Percentiles rank a stretch among this genome's conserved stretches.
phyloP scores from a whole-genome alignment of 2,113 vertebrate species.

The Gymnocephalus cernua region DNA sequence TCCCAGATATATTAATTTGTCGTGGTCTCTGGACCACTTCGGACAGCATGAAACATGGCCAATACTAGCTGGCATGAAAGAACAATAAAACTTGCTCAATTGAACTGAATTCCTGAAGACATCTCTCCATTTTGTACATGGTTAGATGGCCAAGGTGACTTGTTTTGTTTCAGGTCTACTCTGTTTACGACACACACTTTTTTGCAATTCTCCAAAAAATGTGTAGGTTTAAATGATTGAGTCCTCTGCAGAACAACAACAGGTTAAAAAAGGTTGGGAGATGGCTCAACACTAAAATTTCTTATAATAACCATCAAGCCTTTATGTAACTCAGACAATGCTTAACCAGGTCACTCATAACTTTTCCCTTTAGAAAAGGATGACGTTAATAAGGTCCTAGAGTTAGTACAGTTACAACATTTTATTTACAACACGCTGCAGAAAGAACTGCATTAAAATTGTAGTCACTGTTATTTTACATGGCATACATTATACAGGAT shows the following conservation, averaged over 20 bases:
- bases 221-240: not conserved
- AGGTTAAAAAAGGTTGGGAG: not conserved
- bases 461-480: not conserved
- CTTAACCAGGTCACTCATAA: constrained; percentile 15
- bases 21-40: too few relatives aligned
- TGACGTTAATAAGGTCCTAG: not conserved
- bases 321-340: constrained; percentile 37
- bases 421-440: not conserved
- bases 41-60: too few relatives aligned
- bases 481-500: too few relatives aligned
- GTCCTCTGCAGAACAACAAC: not conserved
- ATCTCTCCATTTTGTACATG: too few relatives aligned
- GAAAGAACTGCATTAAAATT: not conserved
- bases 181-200: too few relatives aligned
- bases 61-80: too few relatives aligned
- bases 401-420: not conserved
- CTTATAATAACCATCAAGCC: constrained; percentile 26
- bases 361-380: not conserved
- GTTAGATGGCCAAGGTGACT: too few relatives aligned
- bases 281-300: constrained; percentile 5
- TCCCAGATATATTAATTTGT: too few relatives aligned
- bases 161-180: too few relatives aligned
- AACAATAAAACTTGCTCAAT: too few relatives aligned
- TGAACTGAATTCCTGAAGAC: too few relatives aligned
- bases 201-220: not conserved